phyloP scores from a whole-genome alignment of 2,888 invertebrate genomes.

The Aphelenchoides bicaudatus region DNA sequence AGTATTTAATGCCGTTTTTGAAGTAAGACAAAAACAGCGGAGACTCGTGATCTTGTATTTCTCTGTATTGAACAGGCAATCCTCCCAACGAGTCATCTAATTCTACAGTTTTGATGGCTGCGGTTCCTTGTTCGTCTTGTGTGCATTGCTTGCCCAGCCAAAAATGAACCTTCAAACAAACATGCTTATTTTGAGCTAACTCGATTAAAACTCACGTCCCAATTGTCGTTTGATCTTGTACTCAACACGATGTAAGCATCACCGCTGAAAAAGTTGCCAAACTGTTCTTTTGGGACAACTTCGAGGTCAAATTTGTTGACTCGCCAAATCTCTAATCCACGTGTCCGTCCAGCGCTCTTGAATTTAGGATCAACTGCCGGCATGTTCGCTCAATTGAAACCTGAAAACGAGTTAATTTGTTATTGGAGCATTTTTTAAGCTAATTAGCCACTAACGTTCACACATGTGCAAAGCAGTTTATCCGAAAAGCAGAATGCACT shows the following conservation, averaged over 20 bases:
- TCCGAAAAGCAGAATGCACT: too few relatives aligned
- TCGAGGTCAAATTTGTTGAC: constrained; percentile 62
- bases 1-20: constrained; percentile 62
- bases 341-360: constrained; percentile 49
- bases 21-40: constrained; percentile 76
- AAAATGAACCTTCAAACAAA: constrained; percentile 85
- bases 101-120: constrained; percentile 72
- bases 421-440: too few relatives aligned
- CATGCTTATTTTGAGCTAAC: too few relatives aligned
- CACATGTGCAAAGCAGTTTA: too few relatives aligned
- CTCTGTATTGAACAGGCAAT: constrained; percentile 78
- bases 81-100: constrained; percentile 80
- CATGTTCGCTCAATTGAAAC: constrained; percentile 10
- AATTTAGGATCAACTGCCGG: constrained; percentile 40
- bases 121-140: constrained; percentile 66
- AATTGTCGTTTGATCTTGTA: constrained; percentile 66
- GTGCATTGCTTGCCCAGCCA: constrained; percentile 76
- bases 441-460: too few relatives aligned
- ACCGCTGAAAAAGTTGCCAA: constrained; percentile 62
- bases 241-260: constrained; percentile 65
- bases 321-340: constrained; percentile 57
- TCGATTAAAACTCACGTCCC: too few relatives aligned
- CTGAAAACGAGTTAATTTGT: too few relatives aligned
- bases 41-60: constrained; percentile 77
- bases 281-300: constrained; percentile 52